A percentile compares a stretch with the other conserved stretches of the same genome.
phyloP scores from a whole-genome alignment of 1,140 invertebrate genomes.

The Penaeus vannamei region DNA sequence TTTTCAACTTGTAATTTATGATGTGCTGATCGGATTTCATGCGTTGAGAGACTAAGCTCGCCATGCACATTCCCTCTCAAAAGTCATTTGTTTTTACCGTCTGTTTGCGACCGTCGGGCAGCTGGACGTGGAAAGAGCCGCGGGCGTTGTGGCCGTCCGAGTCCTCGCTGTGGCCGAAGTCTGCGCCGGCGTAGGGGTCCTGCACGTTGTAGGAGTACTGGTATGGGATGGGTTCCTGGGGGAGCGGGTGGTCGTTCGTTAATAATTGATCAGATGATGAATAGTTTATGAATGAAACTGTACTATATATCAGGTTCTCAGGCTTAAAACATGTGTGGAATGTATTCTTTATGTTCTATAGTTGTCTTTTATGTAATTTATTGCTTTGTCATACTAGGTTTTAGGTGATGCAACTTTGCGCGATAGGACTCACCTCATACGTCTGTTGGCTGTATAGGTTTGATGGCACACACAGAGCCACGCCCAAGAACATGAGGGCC shows the following conservation, averaged over 20 bases:
- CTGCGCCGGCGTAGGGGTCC: constrained; percentile 70
- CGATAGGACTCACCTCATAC: too few relatives aligned
- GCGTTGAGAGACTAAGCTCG: constrained; percentile 77
- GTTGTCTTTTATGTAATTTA: too few relatives aligned
- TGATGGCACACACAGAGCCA: too few relatives aligned
- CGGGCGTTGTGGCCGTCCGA: constrained; percentile 70
- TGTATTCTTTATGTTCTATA: too few relatives aligned
- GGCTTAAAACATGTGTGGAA: too few relatives aligned
- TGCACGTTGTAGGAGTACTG: constrained; percentile 70
- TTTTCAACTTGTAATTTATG: too few relatives aligned
- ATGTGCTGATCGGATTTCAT: too few relatives aligned
- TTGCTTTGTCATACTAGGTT: too few relatives aligned
- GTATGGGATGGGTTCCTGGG: constrained; percentile 75
- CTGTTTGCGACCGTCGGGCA: constrained; percentile 69
- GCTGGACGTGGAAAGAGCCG: constrained; percentile 69
- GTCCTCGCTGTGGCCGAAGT: constrained; percentile 70
- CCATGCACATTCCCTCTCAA: constrained; percentile 69
- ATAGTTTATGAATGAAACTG: not conserved
- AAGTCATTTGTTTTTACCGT: constrained; percentile 73
- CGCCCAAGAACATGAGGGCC: too few relatives aligned
- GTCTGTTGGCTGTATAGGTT: too few relatives aligned
- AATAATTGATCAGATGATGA: not conserved
- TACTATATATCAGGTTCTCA: too few relatives aligned
- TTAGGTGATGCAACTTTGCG: too few relatives aligned
- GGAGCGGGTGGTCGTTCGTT: constrained; percentile 21